Base-by-base conservation (phyloP, 2,113 vertebrate genomes). In the Bos indicus region DNA sequence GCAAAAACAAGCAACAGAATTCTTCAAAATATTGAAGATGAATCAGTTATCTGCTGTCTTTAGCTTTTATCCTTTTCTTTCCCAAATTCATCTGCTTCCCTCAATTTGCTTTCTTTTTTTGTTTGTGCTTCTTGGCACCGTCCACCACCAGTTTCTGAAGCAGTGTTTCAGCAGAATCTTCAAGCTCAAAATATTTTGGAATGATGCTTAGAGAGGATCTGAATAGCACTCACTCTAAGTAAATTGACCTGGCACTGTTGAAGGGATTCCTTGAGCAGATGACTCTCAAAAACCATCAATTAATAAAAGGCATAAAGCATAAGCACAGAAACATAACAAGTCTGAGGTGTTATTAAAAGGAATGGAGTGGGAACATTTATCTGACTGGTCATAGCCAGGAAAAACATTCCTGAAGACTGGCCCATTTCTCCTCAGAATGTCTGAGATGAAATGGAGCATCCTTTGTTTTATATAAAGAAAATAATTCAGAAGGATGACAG, bases 391-490 rank as follows among this genome's bases (percentile, higher is more conserved):
- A 88, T 0, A 94, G 86, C 60, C 94, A 94, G 91, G 26, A 93
- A 97, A 91, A 97, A 91, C 78, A 95, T 94, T 93, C 26, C 48
- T 48, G 6, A 23, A 84, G 71, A 64, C 74, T 95, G 93, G 83
- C 33, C 51, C 82, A 80, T 97, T 97, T 97, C 95, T 96, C 23
- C 90, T 94, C 54, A 82, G 94, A 96, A 97, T 97, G 82, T 97
- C 96, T 95, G 94, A 77, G 51, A 30, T 97, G 93, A 96, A 97
- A 97, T 96, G 98, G 56, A 94, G 96, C 95, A 93, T 97, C 60
- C 52, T 91, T 90, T 96, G 46, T 95, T 95, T 95, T 90, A 96
- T 23, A 82, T 40, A 77, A 88, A 91, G 92, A n/a, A 64, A 30
- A 74, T 91, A 97, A 97, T 81, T 88, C 85, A 97, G 89, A 52